A percentile compares a stretch with the other conserved stretches of the same genome.
These are phyloP conservation scores for Malthinus seriepunctatus DNA, from an alignment of 2,888 invertebrate genomes.

Conservation along the genomic window DNA sequence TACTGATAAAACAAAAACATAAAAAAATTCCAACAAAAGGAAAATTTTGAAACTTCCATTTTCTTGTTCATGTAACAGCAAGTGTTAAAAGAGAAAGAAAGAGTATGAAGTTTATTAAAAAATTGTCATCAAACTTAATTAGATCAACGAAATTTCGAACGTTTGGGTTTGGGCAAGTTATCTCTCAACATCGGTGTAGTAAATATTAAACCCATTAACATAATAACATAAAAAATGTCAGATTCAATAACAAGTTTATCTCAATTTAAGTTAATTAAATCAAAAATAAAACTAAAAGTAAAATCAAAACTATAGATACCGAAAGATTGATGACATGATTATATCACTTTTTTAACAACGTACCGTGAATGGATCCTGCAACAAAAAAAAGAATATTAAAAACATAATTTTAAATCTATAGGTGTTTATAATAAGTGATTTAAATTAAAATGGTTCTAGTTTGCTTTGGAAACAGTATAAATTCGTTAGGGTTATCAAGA, in stretches of 20 bases:
- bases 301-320: conserved; percentile 16
- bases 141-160: too few relatives aligned
- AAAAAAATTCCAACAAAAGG: neutral
- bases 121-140: too few relatives aligned
- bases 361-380: conserved; percentile 69
- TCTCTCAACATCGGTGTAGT: neutral
- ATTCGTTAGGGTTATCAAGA: too few relatives aligned
- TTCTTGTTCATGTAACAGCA: too few relatives aligned
- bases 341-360: conserved; percentile 45
- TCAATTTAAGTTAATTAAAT: conserved; percentile 4
- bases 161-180: too few relatives aligned
- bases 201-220: neutral
- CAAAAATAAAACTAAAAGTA: conserved; percentile 7
- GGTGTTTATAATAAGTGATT: too few relatives aligned
- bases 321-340: conserved; percentile 39
- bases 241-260: conserved; percentile 2
- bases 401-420: neutral
- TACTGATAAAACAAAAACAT: neutral
- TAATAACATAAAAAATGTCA: neutral
- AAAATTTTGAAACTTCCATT: too few relatives aligned
- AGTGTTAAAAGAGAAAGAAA: too few relatives aligned
- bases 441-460: neutral
- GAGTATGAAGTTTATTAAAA: too few relatives aligned
- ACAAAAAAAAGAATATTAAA: conserved; percentile 55
- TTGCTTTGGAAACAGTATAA: too few relatives aligned